Base-by-base conservation (phyloP, 2,797 vertebrate genomes). In the Hybognathus amarus region DNA sequence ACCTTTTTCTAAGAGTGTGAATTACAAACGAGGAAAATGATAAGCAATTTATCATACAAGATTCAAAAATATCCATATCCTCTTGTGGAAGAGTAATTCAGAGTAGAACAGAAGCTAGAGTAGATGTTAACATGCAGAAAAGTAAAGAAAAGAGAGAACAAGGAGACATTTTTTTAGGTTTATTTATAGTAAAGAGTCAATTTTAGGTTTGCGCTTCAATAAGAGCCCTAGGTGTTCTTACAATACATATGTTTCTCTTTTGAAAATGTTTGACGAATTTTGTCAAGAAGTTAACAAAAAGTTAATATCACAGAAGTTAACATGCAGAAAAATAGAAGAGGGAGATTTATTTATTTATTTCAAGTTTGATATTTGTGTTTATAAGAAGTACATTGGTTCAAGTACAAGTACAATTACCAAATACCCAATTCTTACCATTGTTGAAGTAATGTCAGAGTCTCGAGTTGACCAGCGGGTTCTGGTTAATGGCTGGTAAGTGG, bases 401-500 rank as follows among this genome's bases (percentile, higher is more conserved):
- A n/a, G n/a, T n/a, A n/a, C n/a, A n/a, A n/a, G n/a, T n/a, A n/a
- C n/a, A n/a, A n/a, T n/a, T n/a, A n/a, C n/a, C 27, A 75, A 68
- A 68, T 13, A 13, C 18, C 13, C 1, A 83, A 61, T 69, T 61
- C 54, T 71, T 78, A 83, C 82, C 67, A 2, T 38, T 50, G 50
- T 24, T 61, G 70, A 78, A 38, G 75, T 27, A 66, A 22, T 91
- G 64, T 79, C 12, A 33, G 83, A 30, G 47, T 77, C 70, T 84
- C n/a, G 85, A 56, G 77, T 86, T 80, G 20, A 79, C 86, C 61
- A 61, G 74, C 12, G 80, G 79, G 87, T 76, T 87, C 61, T 88
- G 84, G 33, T 88, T 79, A 56, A 94, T 56, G 78, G 92, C 92
- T 80, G 93, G 95, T 52, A 95, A 90, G 86, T 92, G 83, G n/a